Conservation (phyloP, 2,797 vertebrate genomes). For the Phrynocephalus forsythii region DNA sequence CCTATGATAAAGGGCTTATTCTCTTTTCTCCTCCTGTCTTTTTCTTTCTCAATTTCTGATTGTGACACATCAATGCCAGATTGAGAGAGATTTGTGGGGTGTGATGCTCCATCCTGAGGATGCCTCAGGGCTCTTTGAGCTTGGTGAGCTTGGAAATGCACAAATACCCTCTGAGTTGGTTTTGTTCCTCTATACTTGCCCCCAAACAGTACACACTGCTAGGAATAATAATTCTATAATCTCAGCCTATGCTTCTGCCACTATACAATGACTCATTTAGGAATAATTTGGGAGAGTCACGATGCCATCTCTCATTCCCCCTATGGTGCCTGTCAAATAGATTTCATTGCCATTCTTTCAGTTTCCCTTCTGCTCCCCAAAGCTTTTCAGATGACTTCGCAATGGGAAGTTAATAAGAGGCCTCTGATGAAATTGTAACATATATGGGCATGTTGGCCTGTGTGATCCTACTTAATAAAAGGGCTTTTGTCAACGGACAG, state of each 20-base stretch:
- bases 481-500: slow-evolving; percentile 63
- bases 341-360: slow-evolving; percentile 40
- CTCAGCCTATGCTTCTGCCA: background rate
- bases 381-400: slow-evolving; percentile 27
- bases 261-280: slow-evolving; percentile 3
- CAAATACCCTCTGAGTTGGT: too few relatives aligned
- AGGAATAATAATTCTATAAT: background rate
- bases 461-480: slow-evolving; percentile 60
- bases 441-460: slow-evolving; percentile 60
- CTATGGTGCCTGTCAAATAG: slow-evolving; percentile 40
- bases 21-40: too few relatives aligned
- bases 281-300: background rate
- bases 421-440: slow-evolving; percentile 56
- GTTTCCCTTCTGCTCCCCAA: slow-evolving; percentile 30
- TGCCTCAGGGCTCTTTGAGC: too few relatives aligned
- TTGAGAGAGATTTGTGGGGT: too few relatives aligned
- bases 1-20: too few relatives aligned
- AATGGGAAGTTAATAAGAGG: slow-evolving; percentile 44
- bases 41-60: too few relatives aligned
- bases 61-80: too few relatives aligned
- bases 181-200: too few relatives aligned
- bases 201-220: background rate
- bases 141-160: too few relatives aligned
- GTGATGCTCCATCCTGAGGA: too few relatives aligned
- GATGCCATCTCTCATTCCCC: slow-evolving; percentile 26